These are phyloP conservation scores for Oscheius myriophilus DNA, from an alignment of 2,888 invertebrate genomes.

Conservation along the genomic window DNA sequence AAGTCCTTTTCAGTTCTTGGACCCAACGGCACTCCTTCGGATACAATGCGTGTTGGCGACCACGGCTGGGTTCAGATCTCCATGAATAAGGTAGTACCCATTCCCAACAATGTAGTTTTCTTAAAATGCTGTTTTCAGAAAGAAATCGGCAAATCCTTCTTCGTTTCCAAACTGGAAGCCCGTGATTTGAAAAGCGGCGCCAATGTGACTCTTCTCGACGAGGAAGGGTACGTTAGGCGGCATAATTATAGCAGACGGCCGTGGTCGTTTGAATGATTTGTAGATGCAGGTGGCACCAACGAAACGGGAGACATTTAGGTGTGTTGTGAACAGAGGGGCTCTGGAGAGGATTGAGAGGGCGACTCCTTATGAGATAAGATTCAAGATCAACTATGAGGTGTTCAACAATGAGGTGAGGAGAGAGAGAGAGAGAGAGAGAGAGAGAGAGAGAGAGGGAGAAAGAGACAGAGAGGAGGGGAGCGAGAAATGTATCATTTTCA, in stretches of 20 bases:
- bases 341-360: constrained; percentile 8
- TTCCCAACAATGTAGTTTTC: too few relatives aligned
- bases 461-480: too few relatives aligned
- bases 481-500: too few relatives aligned
- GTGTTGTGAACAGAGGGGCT: constrained; percentile 11
- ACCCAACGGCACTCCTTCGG: constrained; percentile 32
- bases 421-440: too few relatives aligned
- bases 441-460: too few relatives aligned
- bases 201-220: constrained; percentile 19
- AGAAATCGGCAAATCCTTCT: constrained; percentile 22
- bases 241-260: constrained; percentile 15
- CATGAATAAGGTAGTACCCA: constrained; percentile 9
- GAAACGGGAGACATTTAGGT: constrained; percentile 11
- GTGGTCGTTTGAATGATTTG: constrained; percentile 22
- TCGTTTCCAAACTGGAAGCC: constrained; percentile 20
- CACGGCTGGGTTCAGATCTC: constrained; percentile 38
- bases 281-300: neutral
- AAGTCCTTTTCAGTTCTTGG: constrained; percentile 18
- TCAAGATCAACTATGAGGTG: constrained; percentile 21
- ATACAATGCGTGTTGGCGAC: constrained; percentile 39
- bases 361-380: neutral
- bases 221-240: constrained; percentile 26
- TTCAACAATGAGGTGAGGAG: constrained; percentile 24
- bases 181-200: constrained; percentile 21
- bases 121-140: neutral